Conservation (phyloP, 1,140 invertebrate genomes). For the Acarapis woodi region DNA sequence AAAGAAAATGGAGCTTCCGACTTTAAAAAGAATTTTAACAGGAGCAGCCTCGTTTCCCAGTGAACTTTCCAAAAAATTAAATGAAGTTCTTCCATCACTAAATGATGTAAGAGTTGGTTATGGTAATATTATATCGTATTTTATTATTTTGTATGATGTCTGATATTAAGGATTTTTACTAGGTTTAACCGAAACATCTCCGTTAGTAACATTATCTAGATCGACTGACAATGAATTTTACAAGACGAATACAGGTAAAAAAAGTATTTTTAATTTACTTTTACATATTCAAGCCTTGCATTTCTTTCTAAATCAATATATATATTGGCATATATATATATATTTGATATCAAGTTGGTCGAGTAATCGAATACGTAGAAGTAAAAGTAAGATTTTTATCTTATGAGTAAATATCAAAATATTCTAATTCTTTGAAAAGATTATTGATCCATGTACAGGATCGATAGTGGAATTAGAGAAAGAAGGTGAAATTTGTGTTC, state of each 20-base stretch:
- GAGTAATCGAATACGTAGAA: constrained; percentile 44
- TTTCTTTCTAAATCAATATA: too few species aligned
- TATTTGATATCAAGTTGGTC: constrained; percentile 37
- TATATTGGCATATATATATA: background rate
- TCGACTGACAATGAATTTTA: too few species aligned
- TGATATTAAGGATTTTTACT: background rate
- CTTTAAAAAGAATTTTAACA: background rate
- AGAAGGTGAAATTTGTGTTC: constrained; percentile 43
- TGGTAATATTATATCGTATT: constrained; percentile 6
- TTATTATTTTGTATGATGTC: background rate
- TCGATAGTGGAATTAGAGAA: background rate
- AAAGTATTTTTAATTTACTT: too few species aligned
- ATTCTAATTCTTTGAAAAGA: constrained; percentile 34
- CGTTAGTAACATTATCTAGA: too few species aligned
- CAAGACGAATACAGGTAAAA: too few species aligned
- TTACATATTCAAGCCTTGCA: too few species aligned
- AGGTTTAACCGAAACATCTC: too few species aligned
- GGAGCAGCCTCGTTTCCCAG: constrained; percentile 7
- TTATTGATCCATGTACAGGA: background rate
- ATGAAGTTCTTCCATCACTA: background rate
- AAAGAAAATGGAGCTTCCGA: background rate
- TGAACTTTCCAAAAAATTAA: constrained; percentile 4
- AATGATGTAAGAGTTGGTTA: constrained; percentile 8
- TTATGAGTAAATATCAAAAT: constrained; percentile 29
- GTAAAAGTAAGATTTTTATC: constrained; percentile 38